These are phyloP conservation scores for Mylabris phalerata DNA, from an alignment of 1,140 invertebrate species.

Conservation along the genomic window DNA sequence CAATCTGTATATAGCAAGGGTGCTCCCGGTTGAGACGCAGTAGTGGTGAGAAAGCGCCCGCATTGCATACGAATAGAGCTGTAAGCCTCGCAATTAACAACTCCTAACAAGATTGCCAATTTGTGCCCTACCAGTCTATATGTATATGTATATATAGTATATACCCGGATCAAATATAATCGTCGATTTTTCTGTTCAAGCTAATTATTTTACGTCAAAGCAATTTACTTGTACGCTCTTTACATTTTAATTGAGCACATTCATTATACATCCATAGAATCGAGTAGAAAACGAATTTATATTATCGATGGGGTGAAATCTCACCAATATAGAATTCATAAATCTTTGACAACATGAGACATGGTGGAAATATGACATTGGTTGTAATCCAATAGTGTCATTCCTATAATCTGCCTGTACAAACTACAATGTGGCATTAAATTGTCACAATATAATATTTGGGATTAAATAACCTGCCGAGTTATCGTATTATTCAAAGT, in stretches of 20 bases:
- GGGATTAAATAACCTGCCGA: no score
- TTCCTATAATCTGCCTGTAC: constrained; percentile 28
- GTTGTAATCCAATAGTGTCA: constrained; percentile 26
- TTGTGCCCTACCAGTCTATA: constrained; percentile 29
- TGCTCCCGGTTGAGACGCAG: no score
- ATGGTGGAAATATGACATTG: no score
- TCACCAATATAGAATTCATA: no score
- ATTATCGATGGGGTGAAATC: no score
- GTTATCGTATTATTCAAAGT: no score
- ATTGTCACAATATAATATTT: constrained; percentile 23
- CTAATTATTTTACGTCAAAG: constrained; percentile 40
- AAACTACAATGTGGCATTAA: constrained; percentile 23
- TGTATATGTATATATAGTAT: no score
- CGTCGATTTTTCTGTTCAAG: constrained; percentile 37
- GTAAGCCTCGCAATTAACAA: constrained; percentile 39
- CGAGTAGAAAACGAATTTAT: no score
- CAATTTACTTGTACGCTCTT: constrained; percentile 31
- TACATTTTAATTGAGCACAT: constrained; percentile 33
- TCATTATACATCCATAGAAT: no score
- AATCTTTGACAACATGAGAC: no score
- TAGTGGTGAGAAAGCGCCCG: constrained; percentile 14
- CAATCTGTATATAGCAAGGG: not conserved
- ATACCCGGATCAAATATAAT: constrained; percentile 39
- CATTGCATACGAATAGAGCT: constrained; percentile 37
- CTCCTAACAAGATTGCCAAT: constrained; percentile 41